Evolutionary conservation across 2,888 invertebrate species (phyloP), one percentile per base, ranked within the genome.

Genomic region (Caenorhabditis sinica): DNA sequence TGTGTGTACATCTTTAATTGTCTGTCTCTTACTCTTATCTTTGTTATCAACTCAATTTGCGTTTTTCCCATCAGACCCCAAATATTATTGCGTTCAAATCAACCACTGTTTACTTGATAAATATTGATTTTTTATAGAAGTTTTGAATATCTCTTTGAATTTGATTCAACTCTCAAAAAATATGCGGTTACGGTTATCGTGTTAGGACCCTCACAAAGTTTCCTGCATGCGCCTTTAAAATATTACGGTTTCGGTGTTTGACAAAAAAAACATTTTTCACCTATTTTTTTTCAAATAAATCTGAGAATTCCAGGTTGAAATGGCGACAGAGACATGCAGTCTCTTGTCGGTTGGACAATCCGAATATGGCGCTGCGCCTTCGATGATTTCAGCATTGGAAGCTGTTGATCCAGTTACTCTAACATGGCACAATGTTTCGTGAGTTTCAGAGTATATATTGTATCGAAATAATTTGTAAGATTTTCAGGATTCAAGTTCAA

Each of bases 381-480:
- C 86, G 11, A 71, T 88, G 60, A 73, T 83, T 60, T 87, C 88
- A 11, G 85, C 86, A 1, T 63, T 89, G n/a, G 89, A 89, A 60
- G 61, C 86, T n/a, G 88, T 89, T 3, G 89, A 89, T 71, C 90
- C 90, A 6, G 87, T 90, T 6, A 88, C 87, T 8, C 65, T 91
- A 9, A 83, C 89, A 8, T 91, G 91, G 91, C 89, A 90, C 74
- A 86, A 89, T 72, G 77, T 90, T 8, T 82, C 86, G 73, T 86
- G 40, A 68, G 79, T 66, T 15, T 13, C 2, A 30, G 49, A 28
- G 25, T 60, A n/a, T 40, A 33, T 4, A 20, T n/a, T 40, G 33
- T 51, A 43, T 36, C 9, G 5, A 36, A 11, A n/a, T n/a, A n/a
- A n/a, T n/a, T n/a, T n/a, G n/a, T n/a, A n/a, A n/a, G n/a, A 40